A percentile compares a stretch with the other conserved stretches of the same genome.
phyloP scores from a whole-genome alignment of 2,113 vertebrate genomes.

The Bos taurus region ARS-UCD2.0 NC_037334.1:66918501-66919000 shows the following conservation, averaged over 20 bases:
- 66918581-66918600: constrained; percentile 50
- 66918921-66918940: not conserved
- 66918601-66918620: constrained; percentile 43
- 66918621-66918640: not conserved
- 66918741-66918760: constrained; percentile 15
- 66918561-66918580: not conserved
- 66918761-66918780: constrained; percentile 56
- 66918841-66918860: not conserved
- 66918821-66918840: constrained; percentile 36
- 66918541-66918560: constrained; percentile 12
- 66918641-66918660: constrained; percentile 11
- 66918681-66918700: constrained; percentile 51
- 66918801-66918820: constrained; percentile 34
- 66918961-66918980: constrained; percentile 35
- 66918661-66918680: constrained; percentile 43
- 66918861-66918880: constrained; percentile 26
- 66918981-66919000: constrained; percentile 8
- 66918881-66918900: constrained; percentile 2
- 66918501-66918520: constrained; percentile 23
- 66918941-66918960: not conserved
- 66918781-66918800: constrained; percentile 21
- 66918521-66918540: not conserved
- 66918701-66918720: constrained; percentile 57
- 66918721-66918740: constrained; percentile 65
- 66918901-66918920: constrained; percentile 29